phyloP scores from a whole-genome alignment of 2,113 vertebrate species.

The Callaeas wilsoni region DNA sequence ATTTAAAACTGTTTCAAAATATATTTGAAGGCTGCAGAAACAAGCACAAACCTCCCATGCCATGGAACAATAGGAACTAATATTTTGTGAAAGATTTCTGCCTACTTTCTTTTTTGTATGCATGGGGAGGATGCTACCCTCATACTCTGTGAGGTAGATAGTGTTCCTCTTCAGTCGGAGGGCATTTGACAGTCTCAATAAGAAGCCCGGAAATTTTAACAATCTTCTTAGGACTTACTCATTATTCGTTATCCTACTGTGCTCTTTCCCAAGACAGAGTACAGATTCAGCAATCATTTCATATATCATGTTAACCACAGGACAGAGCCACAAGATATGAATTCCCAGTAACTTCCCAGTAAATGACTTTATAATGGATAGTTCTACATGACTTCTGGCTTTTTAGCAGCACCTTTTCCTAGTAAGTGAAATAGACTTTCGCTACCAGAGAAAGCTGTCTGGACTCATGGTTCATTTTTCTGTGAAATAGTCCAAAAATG shows the following conservation, averaged over 20 bases:
- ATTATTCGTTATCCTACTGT: not conserved
- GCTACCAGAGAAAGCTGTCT: not conserved
- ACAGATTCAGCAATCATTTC: not conserved
- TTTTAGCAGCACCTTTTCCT: not conserved
- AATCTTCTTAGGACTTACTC: not conserved
- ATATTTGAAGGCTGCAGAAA: not conserved
- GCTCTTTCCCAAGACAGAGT: not conserved
- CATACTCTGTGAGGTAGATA: not conserved
- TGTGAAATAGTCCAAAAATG: not conserved
- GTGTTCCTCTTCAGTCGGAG: not conserved
- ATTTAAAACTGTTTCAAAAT: not conserved
- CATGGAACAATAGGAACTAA: not conserved
- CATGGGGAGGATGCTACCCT: not conserved
- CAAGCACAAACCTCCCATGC: rapidly evolving
- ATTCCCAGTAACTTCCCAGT: not conserved
- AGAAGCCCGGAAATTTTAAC: not conserved
- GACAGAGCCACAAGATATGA: not conserved
- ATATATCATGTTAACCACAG: not conserved
- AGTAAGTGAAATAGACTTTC: not conserved
- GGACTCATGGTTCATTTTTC: not conserved
- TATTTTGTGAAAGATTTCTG: not conserved
- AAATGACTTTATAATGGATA: not conserved
- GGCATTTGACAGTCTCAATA: not conserved
- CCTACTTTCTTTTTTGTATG: not conserved
- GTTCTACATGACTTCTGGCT: not conserved